A percentile compares a stretch with the other conserved stretches of the same genome.
Conservation (phyloP, 1,140 invertebrate species). For the Calliopsis andreniformis region DNA sequence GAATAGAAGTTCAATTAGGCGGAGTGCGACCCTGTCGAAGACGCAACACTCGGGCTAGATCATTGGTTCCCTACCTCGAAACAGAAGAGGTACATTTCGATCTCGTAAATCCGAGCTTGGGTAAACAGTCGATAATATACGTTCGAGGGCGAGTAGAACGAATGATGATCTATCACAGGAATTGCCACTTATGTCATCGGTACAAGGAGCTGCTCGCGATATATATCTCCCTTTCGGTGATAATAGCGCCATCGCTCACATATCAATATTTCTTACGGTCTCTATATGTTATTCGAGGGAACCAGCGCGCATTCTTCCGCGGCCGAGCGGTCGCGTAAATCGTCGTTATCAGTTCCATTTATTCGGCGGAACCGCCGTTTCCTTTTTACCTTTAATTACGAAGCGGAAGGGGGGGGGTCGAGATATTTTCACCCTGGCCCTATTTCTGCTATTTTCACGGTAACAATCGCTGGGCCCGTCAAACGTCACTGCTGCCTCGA, state of each 20-base stretch:
- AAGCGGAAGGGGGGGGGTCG: neutral
- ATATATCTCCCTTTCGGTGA: constrained; percentile 37
- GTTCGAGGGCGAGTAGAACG: constrained; percentile 30
- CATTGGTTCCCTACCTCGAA: neutral
- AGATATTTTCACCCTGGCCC: neutral
- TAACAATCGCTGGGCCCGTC: neutral
- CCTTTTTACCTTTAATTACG: constrained; percentile 36
- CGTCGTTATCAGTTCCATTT: constrained; percentile 47
- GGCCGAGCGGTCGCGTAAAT: constrained; percentile 34
- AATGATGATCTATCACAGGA: constrained; percentile 63
- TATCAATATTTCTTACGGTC: constrained; percentile 53
- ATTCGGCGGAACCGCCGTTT: constrained; percentile 10
- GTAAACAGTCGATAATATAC: constrained; percentile 53
- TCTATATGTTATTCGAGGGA: constrained; percentile 49
- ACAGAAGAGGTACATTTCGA: constrained; percentile 45
- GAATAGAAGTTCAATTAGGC: constrained; percentile 54
- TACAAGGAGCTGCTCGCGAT: constrained; percentile 41
- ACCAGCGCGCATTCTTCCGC: constrained; percentile 25
- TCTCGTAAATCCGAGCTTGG: constrained; percentile 45
- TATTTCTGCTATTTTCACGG: constrained; percentile 14
- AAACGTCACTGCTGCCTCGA: neutral
- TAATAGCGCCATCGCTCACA: constrained; percentile 57
- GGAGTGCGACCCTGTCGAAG: constrained; percentile 8
- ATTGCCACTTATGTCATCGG: constrained; percentile 66
- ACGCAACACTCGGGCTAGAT: neutral